Conservation (phyloP, 2,113 vertebrate genomes). For the Syrrhaptes paradoxus region DNA sequence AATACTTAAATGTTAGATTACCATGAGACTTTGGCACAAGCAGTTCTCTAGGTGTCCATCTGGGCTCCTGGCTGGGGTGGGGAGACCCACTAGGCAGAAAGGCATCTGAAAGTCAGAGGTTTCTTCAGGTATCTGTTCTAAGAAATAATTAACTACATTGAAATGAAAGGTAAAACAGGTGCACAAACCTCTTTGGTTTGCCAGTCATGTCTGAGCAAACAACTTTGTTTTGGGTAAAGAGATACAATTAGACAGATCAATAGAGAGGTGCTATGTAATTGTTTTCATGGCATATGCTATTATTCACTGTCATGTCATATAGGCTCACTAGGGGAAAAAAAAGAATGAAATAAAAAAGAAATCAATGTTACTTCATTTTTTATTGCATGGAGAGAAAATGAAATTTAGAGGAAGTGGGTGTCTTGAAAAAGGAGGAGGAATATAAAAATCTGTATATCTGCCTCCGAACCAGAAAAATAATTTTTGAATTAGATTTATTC, state of each 20-base stretch:
- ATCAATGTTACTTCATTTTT: slow-evolving; percentile 23
- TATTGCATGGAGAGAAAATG: slow-evolving; percentile 38
- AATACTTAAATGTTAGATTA: background rate
- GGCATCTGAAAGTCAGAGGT: background rate
- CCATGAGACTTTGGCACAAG: background rate
- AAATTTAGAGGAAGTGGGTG: slow-evolving; percentile 49
- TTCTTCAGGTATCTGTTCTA: background rate
- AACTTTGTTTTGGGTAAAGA: background rate
- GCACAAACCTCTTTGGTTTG: background rate
- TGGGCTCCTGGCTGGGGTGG: background rate
- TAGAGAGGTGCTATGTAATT: background rate
- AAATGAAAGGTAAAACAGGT: background rate
- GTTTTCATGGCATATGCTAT: background rate
- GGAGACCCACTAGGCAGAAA: background rate
- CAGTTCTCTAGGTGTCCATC: background rate
- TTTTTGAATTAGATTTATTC: slow-evolving; percentile 52
- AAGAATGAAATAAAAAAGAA: background rate
- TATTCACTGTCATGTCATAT: slow-evolving; percentile 2
- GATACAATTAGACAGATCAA: background rate
- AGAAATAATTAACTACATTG: background rate
- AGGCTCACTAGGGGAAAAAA: background rate
- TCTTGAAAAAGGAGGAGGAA: slow-evolving; percentile 31
- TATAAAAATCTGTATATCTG: slow-evolving; percentile 6
- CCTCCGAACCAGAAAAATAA: slow-evolving; percentile 4
- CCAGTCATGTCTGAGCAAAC: background rate